phyloP scores from a whole-genome alignment of 2,113 vertebrate genomes.

The Scalopus aquaticus region DNA sequence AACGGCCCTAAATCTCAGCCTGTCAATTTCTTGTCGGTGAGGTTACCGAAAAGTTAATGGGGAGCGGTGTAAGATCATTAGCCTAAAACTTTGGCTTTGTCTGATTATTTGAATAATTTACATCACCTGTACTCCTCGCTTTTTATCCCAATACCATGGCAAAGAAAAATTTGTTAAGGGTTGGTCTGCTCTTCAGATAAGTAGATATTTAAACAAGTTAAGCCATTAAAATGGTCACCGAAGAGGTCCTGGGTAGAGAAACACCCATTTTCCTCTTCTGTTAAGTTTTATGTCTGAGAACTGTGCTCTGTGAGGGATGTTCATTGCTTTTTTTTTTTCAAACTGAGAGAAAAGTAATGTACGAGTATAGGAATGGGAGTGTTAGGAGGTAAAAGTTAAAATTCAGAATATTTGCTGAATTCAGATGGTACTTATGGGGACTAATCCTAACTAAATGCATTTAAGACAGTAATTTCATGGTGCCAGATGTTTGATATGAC shows the following conservation, averaged over 20 bases:
- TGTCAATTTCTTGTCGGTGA: background rate
- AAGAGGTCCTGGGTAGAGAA: background rate
- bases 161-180: background rate
- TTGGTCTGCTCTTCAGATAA: background rate
- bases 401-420: background rate
- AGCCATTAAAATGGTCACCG: background rate
- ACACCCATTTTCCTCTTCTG: background rate
- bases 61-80: background rate
- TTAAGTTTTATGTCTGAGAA: background rate
- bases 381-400: background rate
- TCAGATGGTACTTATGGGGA: background rate
- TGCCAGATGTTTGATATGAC: constrained; percentile 16
- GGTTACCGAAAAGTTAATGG: constrained; percentile 26
- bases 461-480: constrained; percentile 27
- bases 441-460: background rate
- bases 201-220: background rate
- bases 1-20: background rate
- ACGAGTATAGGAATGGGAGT: background rate
- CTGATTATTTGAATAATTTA: background rate
- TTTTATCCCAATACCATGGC: background rate
- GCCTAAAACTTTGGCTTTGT: background rate
- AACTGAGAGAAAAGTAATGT: background rate
- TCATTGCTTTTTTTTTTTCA: background rate
- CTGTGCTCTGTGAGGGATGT: background rate
- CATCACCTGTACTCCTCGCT: background rate